Evolutionary conservation across 2,888 invertebrate genomes (phyloP), one percentile per base, ranked within the genome.

Genomic region (Lasius platythorax): DNA sequence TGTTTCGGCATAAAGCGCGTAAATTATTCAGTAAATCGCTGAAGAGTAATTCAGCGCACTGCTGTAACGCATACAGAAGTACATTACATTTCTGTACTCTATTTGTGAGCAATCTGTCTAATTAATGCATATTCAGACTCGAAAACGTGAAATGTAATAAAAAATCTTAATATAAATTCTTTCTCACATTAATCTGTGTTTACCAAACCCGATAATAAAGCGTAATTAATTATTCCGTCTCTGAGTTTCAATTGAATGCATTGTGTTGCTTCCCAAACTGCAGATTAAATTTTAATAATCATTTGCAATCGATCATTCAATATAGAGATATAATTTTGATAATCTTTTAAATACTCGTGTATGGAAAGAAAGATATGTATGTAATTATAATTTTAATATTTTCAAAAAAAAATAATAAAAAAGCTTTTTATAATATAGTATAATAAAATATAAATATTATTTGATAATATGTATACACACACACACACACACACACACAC

Each of bases 11-110:
- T n/a, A 33, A 76, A 53, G 37, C 23, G 15, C 40, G 68, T 56
- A 78, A 68, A 78, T 70, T 78, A 78, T 58, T 78, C 56, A 43
- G 56, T 70, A 78, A 78, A 78, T 78, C 43, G 56, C 56, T 78
- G 56, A 68, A 68, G 53, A 70, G 68, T 78, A 78, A 78, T 70
- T 78, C 58, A 58, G 33, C 56, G 30, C n/a, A 46, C 40, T n/a
- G 56, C 40, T n/a, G n/a, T 11, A 18, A 56, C 30, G n/a, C 53
- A 67, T 15, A 46, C 30, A 18, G 30, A 15, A 70, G 15, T 70
- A 78, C 68, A 70, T 78, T 78, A 68, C 56, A 68, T 68, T 78
- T 68, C 78, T 56, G 40, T 28, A 40, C 56, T 50, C 5, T 68
- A 30, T 78, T 50, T 64, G n/a, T 68, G 68, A 56, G 56, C 28